Percentiles rank a stretch among this genome's conserved stretches.
phyloP scores from a whole-genome alignment of 1,140 invertebrate species.

The Zaprionus ghesquierei region DNA sequence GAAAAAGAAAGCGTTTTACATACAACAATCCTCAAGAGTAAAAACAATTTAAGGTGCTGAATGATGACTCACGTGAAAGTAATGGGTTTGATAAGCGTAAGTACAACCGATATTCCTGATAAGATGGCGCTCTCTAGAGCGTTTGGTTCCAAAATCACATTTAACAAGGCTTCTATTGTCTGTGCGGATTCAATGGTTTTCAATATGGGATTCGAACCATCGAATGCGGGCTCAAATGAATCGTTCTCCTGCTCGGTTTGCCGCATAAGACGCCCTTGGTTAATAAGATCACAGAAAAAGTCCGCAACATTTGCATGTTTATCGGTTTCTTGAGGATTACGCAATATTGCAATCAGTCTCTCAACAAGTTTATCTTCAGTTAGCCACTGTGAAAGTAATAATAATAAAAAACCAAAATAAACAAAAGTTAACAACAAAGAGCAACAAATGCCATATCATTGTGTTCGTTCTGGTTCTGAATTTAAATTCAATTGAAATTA shows the following conservation, averaged over 20 bases:
- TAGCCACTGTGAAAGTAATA: conserved; percentile 90
- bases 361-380: conserved; percentile 93
- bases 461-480: background rate
- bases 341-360: conserved; percentile 90
- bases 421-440: background rate
- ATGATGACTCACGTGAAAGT: conserved; percentile 68
- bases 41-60: background rate
- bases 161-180: conserved; percentile 85
- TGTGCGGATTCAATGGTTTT: conserved; percentile 71
- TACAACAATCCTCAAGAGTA: background rate
- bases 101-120: conserved; percentile 90
- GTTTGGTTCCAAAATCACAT: conserved; percentile 88
- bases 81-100: conserved; percentile 86
- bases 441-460: background rate
- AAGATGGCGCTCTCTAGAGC: conserved; percentile 89
- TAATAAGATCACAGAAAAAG: conserved; percentile 91
- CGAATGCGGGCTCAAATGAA: conserved; percentile 77
- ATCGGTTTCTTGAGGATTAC: conserved; percentile 88
- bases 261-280: conserved; percentile 87
- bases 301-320: conserved; percentile 92
- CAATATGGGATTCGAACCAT: conserved; percentile 76
- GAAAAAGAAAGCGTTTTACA: background rate
- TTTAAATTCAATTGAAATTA: background rate
- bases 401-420: background rate
- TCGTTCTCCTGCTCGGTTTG: conserved; percentile 84